Evolutionary conservation across 53 echinoderm and acorn worm species (phyloP).

Genomic region (Zoroaster sp.): DNA sequence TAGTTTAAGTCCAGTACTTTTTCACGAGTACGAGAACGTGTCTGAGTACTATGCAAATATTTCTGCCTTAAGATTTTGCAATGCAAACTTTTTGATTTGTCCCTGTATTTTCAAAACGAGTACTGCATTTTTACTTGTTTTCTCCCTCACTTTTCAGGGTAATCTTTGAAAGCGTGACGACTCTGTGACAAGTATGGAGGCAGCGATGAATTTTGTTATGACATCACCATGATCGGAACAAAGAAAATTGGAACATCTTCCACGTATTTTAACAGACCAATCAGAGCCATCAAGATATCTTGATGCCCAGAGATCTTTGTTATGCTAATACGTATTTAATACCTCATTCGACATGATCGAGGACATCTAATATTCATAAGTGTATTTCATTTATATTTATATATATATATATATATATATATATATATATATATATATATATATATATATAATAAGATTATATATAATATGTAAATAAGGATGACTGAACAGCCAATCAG

Average conservation of each 20-base stretch:
- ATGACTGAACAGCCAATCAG: background rate
- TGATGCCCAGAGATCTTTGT: background rate
- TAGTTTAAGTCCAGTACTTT: no score
- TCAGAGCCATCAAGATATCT: background rate
- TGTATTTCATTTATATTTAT: conserved; percentile 25
- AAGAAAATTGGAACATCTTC: background rate
- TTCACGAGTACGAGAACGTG: no score
- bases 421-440: conserved; percentile 20
- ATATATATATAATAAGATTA: background rate
- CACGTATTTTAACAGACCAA: background rate
- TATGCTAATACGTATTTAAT: conserved; percentile 6
- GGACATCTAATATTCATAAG: conserved; percentile 42
- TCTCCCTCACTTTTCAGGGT: background rate
- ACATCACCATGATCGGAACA: background rate
- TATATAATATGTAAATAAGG: background rate
- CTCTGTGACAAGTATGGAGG: background rate
- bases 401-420: conserved; percentile 12
- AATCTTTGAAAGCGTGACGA: background rate
- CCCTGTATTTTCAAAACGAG: no score
- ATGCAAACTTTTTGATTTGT: no score
- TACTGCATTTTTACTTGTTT: no score
- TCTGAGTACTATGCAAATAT: no score
- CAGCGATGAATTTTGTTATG: background rate
- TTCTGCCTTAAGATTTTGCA: no score
- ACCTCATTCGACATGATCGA: conserved; percentile 14